phyloP scores from a whole-genome alignment of 2,888 invertebrate species.

The Bombylius discolor region DNA sequence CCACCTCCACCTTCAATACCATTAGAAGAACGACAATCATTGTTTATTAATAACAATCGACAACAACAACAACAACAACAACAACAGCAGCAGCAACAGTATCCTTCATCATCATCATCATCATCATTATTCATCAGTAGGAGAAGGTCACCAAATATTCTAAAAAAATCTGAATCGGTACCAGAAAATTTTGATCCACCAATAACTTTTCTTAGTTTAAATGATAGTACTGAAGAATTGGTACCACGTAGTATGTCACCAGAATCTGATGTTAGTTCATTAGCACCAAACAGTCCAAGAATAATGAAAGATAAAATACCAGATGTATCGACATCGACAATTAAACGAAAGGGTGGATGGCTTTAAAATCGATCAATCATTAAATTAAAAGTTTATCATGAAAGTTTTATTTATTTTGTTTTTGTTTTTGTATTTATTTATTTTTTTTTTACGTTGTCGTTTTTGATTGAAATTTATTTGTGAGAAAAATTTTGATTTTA shows the following conservation, averaged over 20 bases:
- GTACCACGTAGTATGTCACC: conserved; percentile 26
- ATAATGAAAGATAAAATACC: conserved; percentile 14
- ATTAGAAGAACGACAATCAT: not conserved
- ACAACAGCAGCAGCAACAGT: too few relatives aligned
- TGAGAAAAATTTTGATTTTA: not conserved
- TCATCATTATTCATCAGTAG: not conserved
- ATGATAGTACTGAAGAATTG: conserved; percentile 41
- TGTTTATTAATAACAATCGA: not conserved
- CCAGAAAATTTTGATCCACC: conserved; percentile 19
- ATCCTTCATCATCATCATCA: not conserved
- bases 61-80: not conserved
- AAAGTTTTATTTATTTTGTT: too few relatives aligned
- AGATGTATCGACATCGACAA: conserved; percentile 42
- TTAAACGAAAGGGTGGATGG: conserved; percentile 48
- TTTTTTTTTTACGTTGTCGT: too few relatives aligned
- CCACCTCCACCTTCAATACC: conserved; percentile 1
- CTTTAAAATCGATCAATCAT: conserved; percentile 23
- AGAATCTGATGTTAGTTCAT: conserved; percentile 9
- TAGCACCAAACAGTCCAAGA: conserved; percentile 20
- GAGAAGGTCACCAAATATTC: not conserved
- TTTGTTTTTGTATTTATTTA: too few relatives aligned
- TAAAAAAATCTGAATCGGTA: conserved; percentile 13
- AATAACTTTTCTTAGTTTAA: conserved; percentile 7
- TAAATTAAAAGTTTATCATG: not conserved
- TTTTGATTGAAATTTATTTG: not conserved